Evolutionary conservation across 35 echinoderm and acorn worm species (phyloP), one percentile per base, ranked within the genome.

Genomic region (Stichopus chloronotus): DNA sequence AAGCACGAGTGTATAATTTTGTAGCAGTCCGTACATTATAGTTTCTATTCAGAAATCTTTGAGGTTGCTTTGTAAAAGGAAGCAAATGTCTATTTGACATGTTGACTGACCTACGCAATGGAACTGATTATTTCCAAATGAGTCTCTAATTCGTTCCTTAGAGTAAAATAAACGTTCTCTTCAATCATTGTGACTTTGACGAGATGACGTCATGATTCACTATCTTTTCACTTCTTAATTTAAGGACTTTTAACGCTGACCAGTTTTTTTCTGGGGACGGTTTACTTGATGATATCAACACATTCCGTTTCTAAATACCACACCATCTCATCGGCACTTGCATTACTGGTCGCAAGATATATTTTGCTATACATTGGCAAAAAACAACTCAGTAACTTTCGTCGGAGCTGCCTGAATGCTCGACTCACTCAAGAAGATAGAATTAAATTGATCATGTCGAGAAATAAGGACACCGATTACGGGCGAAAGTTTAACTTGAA

Each of bases 381-480:
- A n/a, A 83, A 19, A 59, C 19, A 19, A 53, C 10, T 78, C 5
- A 6, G 57, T 53, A 20, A 6, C 19, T 60, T 83, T 13, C 78
- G 65, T 55, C 17, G 22, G 24, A 59, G 71, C 14, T 95, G 79
- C 52, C 9, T 55, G 65, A 53, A 95, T 77, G 52, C 94, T 52
- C 55, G 94, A 86, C 14, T 76, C 25, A 25, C 92, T 6, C 95
- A 96, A 57, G 95, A 96, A 84, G 9, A 91, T 4, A 81, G 90
- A 12, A 30, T 96, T 20, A 83, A 17, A 17, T 57, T 58, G 9
- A 93, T 92, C 19, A 24, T 95, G 17, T 55, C 76, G 11, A 58
- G 83, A 60, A 91, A 93, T 61, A 56, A 79, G 21, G 59, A 97
- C 17, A 97, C 95, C 5, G 91, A 72, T 25, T 97, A 97, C 57